Evolutionary conservation across 2,797 vertebrate genomes (phyloP).

Genomic region (Microctenopoma steveboyesi): DNA sequence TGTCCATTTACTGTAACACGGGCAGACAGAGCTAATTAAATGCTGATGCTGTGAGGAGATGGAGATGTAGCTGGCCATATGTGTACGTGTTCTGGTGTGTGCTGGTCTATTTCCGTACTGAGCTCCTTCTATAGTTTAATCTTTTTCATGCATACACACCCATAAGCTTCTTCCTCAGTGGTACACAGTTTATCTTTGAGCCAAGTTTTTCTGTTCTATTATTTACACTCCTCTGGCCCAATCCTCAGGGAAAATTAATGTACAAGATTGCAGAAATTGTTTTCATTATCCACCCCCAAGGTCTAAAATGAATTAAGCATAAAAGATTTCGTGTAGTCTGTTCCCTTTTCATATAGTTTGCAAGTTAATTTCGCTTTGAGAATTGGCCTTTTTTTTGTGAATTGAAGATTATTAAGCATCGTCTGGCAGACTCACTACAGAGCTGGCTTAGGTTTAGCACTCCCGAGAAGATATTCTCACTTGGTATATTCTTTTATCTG

Average conservation of each 20-base stretch:
- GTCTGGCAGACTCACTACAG: background rate
- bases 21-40: conserved; percentile 18
- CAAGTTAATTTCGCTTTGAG: background rate
- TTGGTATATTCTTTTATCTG: background rate
- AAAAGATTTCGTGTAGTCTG: conserved; percentile 1
- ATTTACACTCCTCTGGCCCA: background rate
- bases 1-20: conserved; percentile 27
- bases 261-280: conserved; percentile 18
- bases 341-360: conserved; percentile 13
- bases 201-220: conserved; percentile 15
- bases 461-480: background rate
- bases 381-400: background rate
- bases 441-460: too few relatives aligned
- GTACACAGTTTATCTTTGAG: conserved; percentile 1
- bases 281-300: conserved; percentile 36
- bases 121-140: background rate
- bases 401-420: conserved; percentile 8
- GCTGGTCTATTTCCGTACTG: background rate
- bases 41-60: background rate
- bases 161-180: background rate
- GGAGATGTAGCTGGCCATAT: conserved; percentile 4
- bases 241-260: conserved; percentile 28
- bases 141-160: background rate
- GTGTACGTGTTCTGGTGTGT: background rate
- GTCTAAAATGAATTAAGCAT: conserved; percentile 24